Percentiles rank a stretch among this genome's conserved stretches.
Evolutionary conservation across 2,797 vertebrate species (phyloP).

Genomic region (Eutrigla gurnardus): DNA sequence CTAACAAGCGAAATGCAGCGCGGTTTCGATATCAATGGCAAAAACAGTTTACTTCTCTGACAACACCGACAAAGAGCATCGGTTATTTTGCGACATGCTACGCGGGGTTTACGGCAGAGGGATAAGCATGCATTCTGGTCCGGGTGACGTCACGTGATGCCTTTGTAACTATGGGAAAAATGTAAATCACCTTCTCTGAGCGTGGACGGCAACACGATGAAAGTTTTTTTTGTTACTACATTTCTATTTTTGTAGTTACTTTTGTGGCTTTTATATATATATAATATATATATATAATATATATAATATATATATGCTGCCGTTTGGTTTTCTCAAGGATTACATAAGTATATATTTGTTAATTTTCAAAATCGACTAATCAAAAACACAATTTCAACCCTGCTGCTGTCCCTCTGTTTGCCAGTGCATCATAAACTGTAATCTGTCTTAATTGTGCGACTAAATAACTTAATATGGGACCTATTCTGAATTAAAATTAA

Average conservation of each 20-base stretch:
- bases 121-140: constrained; percentile 13
- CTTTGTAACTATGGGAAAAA: constrained; percentile 17
- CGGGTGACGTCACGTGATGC: constrained; percentile 47
- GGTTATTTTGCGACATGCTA: constrained; percentile 69
- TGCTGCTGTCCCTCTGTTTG: background rate
- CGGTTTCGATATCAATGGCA: background rate
- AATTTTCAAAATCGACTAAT: background rate
- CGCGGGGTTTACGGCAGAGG: constrained; percentile 57
- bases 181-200: accelerated
- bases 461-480: too few relatives aligned
- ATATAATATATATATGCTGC: background rate
- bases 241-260: too few relatives aligned
- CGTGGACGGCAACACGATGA: background rate
- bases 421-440: background rate
- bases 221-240: background rate
- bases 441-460: background rate
- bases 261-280: too few relatives aligned
- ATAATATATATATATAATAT: background rate
- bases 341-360: too few relatives aligned
- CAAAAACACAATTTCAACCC: background rate
- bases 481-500: too few relatives aligned
- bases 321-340: background rate
- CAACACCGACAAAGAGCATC: constrained; percentile 25
- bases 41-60: constrained; percentile 31
- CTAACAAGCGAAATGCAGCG: background rate